These are phyloP conservation scores for Oscheius myriophilus DNA, from an alignment of 2,888 invertebrate species.

Conservation along the genomic window DNA sequence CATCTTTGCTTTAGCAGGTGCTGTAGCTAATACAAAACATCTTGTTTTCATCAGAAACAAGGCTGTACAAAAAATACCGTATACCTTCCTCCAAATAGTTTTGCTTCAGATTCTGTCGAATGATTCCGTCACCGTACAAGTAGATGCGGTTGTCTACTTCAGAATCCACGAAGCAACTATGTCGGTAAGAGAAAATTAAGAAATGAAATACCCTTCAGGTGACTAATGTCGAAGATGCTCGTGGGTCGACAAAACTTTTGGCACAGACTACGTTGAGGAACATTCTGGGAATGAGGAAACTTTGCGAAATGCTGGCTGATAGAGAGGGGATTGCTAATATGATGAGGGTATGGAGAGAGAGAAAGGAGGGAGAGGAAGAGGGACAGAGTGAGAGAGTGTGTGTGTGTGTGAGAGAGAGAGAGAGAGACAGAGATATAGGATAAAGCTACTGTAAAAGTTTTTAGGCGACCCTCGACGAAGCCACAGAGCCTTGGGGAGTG, in stretches of 20 bases:
- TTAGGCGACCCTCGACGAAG: slow-evolving; percentile 72
- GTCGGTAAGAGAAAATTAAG: slow-evolving; percentile 73
- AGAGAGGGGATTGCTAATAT: slow-evolving; percentile 85
- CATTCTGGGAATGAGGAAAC: slow-evolving; percentile 80
- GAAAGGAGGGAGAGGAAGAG: no score
- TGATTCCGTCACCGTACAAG: slow-evolving; percentile 95
- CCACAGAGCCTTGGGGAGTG: slow-evolving; percentile 74
- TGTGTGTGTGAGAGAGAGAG: no score
- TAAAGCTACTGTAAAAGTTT: background rate
- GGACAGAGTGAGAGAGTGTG: no score
- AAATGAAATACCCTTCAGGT: slow-evolving; percentile 73
- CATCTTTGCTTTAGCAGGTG: no score
- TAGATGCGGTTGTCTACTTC: slow-evolving; percentile 82
- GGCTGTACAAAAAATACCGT: background rate
- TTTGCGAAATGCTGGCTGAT: slow-evolving; percentile 95
- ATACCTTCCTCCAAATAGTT: background rate
- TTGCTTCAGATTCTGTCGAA: slow-evolving; percentile 71
- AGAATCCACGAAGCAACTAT: slow-evolving; percentile 92
- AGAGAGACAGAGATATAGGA: no score
- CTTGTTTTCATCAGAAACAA: no score
- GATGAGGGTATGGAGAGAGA: slow-evolving; percentile 57
- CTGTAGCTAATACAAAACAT: no score
- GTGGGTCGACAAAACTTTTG: slow-evolving; percentile 73
- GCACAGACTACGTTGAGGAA: slow-evolving; percentile 72
- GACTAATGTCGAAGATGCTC: slow-evolving; percentile 59